phyloP scores from a whole-genome alignment of 2,113 vertebrate species.

The Rostratula benghalensis region DNA sequence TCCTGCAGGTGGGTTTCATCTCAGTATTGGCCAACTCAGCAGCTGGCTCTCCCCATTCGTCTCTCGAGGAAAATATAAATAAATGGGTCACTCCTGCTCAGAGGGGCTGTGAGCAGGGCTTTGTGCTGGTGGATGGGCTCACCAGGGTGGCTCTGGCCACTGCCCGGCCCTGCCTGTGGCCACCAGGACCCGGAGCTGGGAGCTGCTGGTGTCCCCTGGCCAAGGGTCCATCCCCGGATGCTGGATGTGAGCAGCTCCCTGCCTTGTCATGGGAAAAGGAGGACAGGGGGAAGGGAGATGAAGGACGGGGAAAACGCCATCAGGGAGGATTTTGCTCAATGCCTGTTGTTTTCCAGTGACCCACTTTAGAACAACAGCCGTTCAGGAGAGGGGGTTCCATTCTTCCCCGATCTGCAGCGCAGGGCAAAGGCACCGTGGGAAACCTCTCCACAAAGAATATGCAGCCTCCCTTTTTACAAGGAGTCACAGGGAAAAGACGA shows the following conservation, averaged over 20 bases:
- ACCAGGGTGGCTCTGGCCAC: background rate
- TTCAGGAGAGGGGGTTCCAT: background rate
- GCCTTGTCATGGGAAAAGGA: background rate
- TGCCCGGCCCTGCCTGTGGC: background rate
- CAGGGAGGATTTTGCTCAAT: background rate
- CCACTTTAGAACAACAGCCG: background rate
- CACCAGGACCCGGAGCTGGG: fast-evolving
- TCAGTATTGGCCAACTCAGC: background rate
- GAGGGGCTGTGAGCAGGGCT: background rate
- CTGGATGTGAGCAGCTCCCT: fast-evolving
- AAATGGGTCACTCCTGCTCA: fast-evolving
- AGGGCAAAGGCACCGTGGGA: background rate
- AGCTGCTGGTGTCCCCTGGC: background rate
- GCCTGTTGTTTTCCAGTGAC: background rate
- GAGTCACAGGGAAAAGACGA: background rate
- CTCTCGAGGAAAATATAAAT: background rate
- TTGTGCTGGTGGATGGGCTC: fast-evolving
- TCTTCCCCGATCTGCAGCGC: fast-evolving
- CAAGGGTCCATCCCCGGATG: fast-evolving
- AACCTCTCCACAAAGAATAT: background rate
- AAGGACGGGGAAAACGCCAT: fast-evolving
- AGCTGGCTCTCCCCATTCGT: background rate
- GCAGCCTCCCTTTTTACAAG: background rate
- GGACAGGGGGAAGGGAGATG: background rate
- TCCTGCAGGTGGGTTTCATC: background rate